Base-by-base conservation (phyloP, 2,888 invertebrate genomes). In the Drosophila limbata region DNA sequence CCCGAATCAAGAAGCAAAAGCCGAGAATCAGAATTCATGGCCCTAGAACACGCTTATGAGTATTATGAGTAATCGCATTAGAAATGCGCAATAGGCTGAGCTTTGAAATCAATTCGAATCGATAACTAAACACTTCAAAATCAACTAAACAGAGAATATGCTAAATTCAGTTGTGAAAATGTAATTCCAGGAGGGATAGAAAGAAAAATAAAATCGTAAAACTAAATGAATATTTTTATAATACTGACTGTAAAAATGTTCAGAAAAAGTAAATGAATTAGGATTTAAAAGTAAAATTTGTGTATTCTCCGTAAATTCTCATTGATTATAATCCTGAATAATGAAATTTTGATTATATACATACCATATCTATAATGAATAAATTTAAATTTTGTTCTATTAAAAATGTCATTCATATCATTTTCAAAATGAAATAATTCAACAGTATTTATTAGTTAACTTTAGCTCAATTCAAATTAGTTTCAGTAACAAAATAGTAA, bases 401-500 rank as follows among this genome's bases (percentile, higher is more conserved):
- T 15, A 25, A 15, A 64, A 61, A 19, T 50, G 3, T 5, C 40
- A 37, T 40, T 13, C 8, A 15, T 47, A 48, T 77, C 81, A 84
- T 77, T 85, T 84, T 84, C 78, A 78, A 82, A 82, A 80, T 85
- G 69, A 85, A 82, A 85, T 78, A 78, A 78, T 80, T 82, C 81
- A 82, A 82, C 81, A 82, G 56, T 63, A 60, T 81, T 81, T 83
- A 82, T 82, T 85, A 80, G 80, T 85, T 73, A 75, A 74, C 63
- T 69, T 62, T 65, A 47, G 69, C 60, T 75, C 68, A 68, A 72
- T 79, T 79, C 84, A 81, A 74, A 77, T 81, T 79, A 77, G 61
- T 80, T 82, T 70, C 85, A 75, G 75, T 82, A 84, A 82, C 82
- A 82, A 83, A 84, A 81, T 52, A 63, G 50, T 68, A 84, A 70